Conservation (phyloP, 2,113 vertebrate genomes). For the Trogon melanurus region DNA sequence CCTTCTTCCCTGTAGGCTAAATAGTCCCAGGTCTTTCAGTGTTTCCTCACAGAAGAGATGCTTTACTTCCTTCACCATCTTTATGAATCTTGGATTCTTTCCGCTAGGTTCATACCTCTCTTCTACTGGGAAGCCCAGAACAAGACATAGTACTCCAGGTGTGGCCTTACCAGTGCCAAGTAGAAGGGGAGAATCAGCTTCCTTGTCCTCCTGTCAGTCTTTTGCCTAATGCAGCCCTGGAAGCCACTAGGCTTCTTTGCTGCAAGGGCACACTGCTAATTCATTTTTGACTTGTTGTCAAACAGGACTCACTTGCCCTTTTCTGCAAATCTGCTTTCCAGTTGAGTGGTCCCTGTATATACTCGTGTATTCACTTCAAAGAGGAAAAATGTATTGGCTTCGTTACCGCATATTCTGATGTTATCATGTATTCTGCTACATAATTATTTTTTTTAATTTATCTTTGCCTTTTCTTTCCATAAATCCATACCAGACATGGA, state of each 20-base stretch:
- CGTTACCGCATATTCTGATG: background rate
- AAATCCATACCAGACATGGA: background rate
- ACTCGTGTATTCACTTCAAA: background rate
- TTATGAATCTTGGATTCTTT: background rate
- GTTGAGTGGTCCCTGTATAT: background rate
- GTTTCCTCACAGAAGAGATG: background rate
- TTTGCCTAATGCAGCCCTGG: background rate
- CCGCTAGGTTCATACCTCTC: too few species aligned
- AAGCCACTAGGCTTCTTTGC: background rate
- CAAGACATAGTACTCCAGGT: background rate
- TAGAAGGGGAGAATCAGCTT: background rate
- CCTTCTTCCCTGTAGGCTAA: background rate
- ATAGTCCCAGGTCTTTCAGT: background rate
- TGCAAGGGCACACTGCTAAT: rapidly evolving
- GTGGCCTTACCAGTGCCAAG: background rate
- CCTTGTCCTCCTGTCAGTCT: background rate
- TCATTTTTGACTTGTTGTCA: background rate
- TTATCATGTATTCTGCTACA: background rate
- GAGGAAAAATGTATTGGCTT: background rate
- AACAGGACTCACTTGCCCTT: background rate
- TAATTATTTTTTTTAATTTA: background rate
- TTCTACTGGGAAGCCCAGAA: background rate
- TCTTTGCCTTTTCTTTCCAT: background rate
- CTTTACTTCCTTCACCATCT: background rate
- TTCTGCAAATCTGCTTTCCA: background rate